Evolutionary conservation across 2,113 vertebrate genomes (phyloP).

Genomic region (Oncorhynchus keta): DNA sequence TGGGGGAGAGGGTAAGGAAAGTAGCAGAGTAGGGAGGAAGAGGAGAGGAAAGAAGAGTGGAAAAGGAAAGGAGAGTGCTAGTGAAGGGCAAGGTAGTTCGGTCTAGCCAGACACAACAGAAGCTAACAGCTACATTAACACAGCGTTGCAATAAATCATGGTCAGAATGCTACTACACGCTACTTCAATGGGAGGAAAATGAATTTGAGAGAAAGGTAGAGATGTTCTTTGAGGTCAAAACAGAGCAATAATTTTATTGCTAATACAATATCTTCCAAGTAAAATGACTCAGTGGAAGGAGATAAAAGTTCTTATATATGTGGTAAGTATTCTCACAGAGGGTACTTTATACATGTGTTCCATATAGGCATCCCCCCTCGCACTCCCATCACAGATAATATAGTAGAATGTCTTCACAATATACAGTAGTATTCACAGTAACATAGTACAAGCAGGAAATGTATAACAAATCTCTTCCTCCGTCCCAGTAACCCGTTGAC

Average conservation of each 20-base stretch:
- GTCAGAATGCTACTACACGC: neutral
- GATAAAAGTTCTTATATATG: neutral
- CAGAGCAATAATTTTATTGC: slow-evolving; percentile 66
- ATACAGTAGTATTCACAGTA: slow-evolving; percentile 55
- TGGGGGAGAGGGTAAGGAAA: neutral
- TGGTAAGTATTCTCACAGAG: slow-evolving; percentile 1
- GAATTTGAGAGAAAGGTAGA: neutral
- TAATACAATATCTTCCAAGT: slow-evolving; percentile 39
- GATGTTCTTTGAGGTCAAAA: slow-evolving; percentile 48
- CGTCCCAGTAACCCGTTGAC: slow-evolving; percentile 26
- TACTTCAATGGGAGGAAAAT: neutral
- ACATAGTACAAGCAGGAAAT: slow-evolving; percentile 41
- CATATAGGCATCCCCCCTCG: slow-evolving; percentile 14
- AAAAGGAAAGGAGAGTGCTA: too few species aligned
- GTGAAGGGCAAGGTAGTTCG: neutral
- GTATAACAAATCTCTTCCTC: slow-evolving; percentile 39
- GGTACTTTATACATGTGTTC: slow-evolving; percentile 41
- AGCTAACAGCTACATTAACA: neutral
- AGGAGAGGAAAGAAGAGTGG: neutral
- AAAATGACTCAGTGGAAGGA: slow-evolving; percentile 40
- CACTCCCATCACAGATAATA: slow-evolving; percentile 7
- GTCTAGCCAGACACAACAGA: neutral
- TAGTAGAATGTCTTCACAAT: slow-evolving; percentile 20
- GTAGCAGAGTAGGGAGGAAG: neutral
- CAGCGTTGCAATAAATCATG: neutral